Base-by-base conservation (phyloP, 2,113 vertebrate genomes). In the Burhinus oedicnemus region DNA sequence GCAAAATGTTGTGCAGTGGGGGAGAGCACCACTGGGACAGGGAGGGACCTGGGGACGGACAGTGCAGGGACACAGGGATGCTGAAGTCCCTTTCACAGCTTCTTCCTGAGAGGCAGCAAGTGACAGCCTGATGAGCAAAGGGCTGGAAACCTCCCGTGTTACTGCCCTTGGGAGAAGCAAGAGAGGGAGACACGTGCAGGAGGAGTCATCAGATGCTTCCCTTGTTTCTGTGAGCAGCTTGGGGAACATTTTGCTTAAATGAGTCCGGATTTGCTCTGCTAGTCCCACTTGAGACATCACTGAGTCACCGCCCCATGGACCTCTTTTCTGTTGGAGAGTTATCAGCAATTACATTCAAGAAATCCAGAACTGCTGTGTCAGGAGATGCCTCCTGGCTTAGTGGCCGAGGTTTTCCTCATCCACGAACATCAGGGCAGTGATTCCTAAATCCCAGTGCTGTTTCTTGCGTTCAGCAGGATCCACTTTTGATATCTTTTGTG, bases 61-160 rank as follows among this genome's bases (percentile, higher is more conserved):
- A 52, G 20, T n/a, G 9, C 32, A 64, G 44, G 23, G 60, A 32
- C 11, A 10, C 11, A 10, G 47, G 40, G 40, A 23, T 0, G 1
- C 16, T 44, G 55, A 38, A 62, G 36, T 44, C 20, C 20, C 15
- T 69, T 69, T 45, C 25, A 23, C 25, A 47, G 21, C 15, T 45
- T 10, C 25, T 64, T 78, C 27, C 65, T 78, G 38, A 44, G 9
- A 44, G 40, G 23, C 12, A 23, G 40, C 7, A 17, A 17, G 21
- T 29, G 52, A 25, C 27, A 55, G 18, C 27, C 18, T 42, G 76
- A 15, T 38, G 40, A 76, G n/a, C 58, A 58, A 32, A 65, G 40
- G 64, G 38, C 62, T 52, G 30, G 38, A 65, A 69, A 20, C 34
- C 16, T 66, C 47, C 44, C 0, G 0, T n/a, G 25, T 0, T 2